phyloP scores from a whole-genome alignment of 2,113 vertebrate genomes.

The Anseranas semipalmata region DNA sequence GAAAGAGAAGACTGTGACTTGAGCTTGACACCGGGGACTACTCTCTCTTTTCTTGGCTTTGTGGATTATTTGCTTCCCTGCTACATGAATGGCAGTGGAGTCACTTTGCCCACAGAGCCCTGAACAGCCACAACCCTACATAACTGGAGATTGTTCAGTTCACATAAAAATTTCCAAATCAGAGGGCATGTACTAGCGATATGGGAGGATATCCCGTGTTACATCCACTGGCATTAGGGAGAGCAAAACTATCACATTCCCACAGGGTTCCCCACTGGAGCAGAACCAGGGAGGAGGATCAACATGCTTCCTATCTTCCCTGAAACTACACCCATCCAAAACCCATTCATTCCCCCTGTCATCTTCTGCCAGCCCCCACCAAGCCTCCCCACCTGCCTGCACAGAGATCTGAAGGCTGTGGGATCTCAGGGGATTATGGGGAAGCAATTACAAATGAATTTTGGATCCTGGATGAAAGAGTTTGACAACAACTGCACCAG shows the following conservation, averaged over 20 bases:
- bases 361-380: slow-evolving; percentile 17
- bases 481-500: background rate
- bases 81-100: background rate
- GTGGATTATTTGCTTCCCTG: background rate
- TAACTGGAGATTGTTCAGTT: background rate
- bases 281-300: background rate
- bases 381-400: background rate
- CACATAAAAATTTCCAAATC: background rate
- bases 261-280: background rate
- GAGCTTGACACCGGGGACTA: background rate
- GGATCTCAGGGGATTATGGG: background rate
- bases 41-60: background rate
- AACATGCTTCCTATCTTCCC: background rate
- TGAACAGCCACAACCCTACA: background rate
- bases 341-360: background rate
- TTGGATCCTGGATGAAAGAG: slow-evolving; percentile 34
- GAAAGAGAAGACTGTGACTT: background rate
- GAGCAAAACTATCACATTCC: background rate
- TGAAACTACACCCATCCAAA: background rate
- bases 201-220: rapidly evolving
- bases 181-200: background rate
- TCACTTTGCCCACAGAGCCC: background rate
- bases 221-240: background rate
- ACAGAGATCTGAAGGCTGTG: background rate
- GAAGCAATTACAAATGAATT: background rate